Percentiles rank a stretch among this genome's conserved stretches.
Evolutionary conservation across 2,113 vertebrate genomes (phyloP).

Genomic region (Xenopus laevis): DNA sequence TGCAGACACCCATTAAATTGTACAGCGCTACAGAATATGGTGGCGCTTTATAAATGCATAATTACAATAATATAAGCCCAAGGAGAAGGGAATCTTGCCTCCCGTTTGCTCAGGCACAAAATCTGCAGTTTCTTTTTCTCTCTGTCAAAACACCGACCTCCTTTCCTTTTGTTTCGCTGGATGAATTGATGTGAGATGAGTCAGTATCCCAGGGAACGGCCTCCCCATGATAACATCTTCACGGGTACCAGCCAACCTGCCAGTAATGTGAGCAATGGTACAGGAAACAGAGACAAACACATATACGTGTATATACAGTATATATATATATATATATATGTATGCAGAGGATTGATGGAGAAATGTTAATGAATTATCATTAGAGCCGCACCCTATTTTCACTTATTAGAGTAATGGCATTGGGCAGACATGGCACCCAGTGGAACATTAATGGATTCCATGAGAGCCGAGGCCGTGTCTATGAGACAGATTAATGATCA

Average conservation of each 20-base stretch:
- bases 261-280: neutral
- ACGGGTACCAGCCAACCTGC: neutral
- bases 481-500: no score
- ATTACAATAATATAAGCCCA: no score
- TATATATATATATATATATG: neutral
- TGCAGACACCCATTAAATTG: no score
- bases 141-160: conserved; percentile 18
- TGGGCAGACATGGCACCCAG: no score
- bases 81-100: neutral
- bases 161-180: conserved; percentile 11
- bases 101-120: conserved; percentile 20
- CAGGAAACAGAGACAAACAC: neutral
- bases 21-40: no score
- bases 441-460: no score
- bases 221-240: conserved; percentile 17
- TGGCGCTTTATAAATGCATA: no score
- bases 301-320: neutral
- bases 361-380: no score
- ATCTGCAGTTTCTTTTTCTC: conserved; percentile 3
- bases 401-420: no score
- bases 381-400: no score
- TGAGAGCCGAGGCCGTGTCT: no score
- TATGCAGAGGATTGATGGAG: no score
- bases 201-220: conserved; percentile 21
- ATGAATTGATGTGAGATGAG: conserved; percentile 20